Percentiles rank a stretch among this genome's conserved stretches.
These are phyloP conservation scores for Polylopha cassiicola DNA, from an alignment of 2,888 invertebrate genomes.

Conservation along the genomic window DNA sequence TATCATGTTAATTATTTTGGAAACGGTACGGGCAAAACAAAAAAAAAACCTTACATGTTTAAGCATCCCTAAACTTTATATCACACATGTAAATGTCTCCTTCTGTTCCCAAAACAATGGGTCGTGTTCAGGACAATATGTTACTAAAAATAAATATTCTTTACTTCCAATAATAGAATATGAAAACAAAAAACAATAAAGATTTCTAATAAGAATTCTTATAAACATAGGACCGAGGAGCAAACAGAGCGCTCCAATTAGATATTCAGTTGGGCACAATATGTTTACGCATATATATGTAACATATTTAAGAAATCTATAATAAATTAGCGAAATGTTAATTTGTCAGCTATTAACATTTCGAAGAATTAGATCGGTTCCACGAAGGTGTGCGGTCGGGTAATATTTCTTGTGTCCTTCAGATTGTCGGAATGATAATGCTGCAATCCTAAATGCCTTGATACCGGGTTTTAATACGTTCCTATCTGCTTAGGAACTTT, in stretches of 20 bases:
- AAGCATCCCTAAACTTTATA: constrained; percentile 38
- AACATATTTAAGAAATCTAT: background rate
- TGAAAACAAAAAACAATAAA: too few species aligned
- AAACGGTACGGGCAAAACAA: too few species aligned
- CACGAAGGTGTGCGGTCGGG: constrained; percentile 39
- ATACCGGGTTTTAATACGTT: too few species aligned
- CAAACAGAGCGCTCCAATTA: too few species aligned
- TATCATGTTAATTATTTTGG: too few species aligned
- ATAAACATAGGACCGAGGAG: too few species aligned
- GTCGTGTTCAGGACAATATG: constrained; percentile 54
- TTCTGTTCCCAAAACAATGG: constrained; percentile 52
- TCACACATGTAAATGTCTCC: constrained; percentile 32
- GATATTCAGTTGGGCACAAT: too few species aligned
- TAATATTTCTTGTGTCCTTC: constrained; percentile 37
- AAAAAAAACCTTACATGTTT: background rate
- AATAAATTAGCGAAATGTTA: constrained; percentile 12
- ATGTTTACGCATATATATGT: too few species aligned
- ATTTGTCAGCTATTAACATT: constrained; percentile 19
- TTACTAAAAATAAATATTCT: constrained; percentile 53
- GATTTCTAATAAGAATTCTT: too few species aligned
- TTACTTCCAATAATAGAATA: constrained; percentile 31
- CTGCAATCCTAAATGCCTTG: constrained; percentile 1
- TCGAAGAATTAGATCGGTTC: constrained; percentile 28
- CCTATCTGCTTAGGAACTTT: too few species aligned
- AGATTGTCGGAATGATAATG: constrained; percentile 32